A percentile compares a stretch with the other conserved stretches of the same genome.
These are phyloP conservation scores for Climacteris rufus DNA, from an alignment of 2,113 vertebrate genomes.

Conservation along the genomic window DNA sequence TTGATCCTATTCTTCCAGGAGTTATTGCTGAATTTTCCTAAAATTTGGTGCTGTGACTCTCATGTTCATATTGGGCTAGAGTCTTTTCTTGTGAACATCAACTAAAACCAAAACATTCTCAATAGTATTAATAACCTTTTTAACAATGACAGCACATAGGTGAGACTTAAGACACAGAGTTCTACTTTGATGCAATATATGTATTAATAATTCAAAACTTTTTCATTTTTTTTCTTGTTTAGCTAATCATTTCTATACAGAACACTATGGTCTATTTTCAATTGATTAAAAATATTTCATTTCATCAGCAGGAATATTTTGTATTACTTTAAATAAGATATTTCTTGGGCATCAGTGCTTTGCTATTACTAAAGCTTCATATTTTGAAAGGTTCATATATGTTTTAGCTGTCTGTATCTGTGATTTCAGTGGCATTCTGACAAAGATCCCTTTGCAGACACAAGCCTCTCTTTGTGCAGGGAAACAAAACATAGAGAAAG, in stretches of 20 bases:
- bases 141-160: not conserved
- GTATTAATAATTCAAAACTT: constrained; percentile 13
- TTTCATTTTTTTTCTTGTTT: not conserved
- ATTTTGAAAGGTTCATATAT: not conserved
- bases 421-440: not conserved
- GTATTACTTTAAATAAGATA: not conserved
- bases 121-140: not conserved
- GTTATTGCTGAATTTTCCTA: not conserved
- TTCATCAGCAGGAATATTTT: not conserved
- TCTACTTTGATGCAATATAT: not conserved
- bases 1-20: not conserved
- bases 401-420: not conserved
- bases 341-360: not conserved
- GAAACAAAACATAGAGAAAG: not conserved
- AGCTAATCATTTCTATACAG: not conserved
- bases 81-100: not conserved
- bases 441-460: not conserved
- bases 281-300: not conserved
- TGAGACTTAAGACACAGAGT: not conserved
- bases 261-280: not conserved
- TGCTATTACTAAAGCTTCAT: not conserved
- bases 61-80: not conserved
- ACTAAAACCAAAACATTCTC: not conserved
- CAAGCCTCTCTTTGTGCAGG: not conserved
- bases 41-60: not conserved